Evolutionary conservation across 1,140 invertebrate genomes (phyloP), one percentile per base, ranked within the genome.

Genomic region (Caenorhabditis brenneri): DNA sequence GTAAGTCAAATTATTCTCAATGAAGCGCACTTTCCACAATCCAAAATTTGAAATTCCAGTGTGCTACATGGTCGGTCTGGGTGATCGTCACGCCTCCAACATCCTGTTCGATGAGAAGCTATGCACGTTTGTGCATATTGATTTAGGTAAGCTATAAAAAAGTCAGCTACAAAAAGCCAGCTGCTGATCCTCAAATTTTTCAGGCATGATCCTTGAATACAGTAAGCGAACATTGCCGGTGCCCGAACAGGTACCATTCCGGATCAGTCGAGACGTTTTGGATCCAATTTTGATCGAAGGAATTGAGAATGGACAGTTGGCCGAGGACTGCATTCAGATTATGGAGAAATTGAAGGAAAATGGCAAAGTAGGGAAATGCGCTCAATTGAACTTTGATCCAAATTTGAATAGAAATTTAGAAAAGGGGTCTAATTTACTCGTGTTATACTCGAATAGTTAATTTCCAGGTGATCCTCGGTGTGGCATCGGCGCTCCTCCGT

Each of bases 51-150:
- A n/a, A n/a, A n/a, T 81, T 6, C 95, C 96, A 93, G 94, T 96
- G 85, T 96, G 96, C 27, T 97, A 97, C 89, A 95, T 98, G 31
- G 91, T 98, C 10, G 96, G 96, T 0, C 91, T 98, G 0, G 96
- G 96, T 7, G 96, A 98, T 92, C 91, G 96, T 79, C 96, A 98
- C 89, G 93, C 95, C 0, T 93, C 94, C 85, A 98, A 98, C 91
- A 97, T 98, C 87, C 92, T 98, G 9, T 94, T 98, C 80, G 96
- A 98, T 90, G 93, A 94, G 88, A 92, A 91, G 22, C 96, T 95
- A 15, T 96, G 95, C 12, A 96, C 97, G 93, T 93, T 98, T 0
- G 94, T 97, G 82, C 96, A 97, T 89, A 97, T 98, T 89, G 96
- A 98, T 93, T 95, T 97, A 89, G 96, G 95, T 95, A 92, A 92